Conservation (phyloP, 1,140 invertebrate genomes). For the Drosophila quadrilineata region DNA sequence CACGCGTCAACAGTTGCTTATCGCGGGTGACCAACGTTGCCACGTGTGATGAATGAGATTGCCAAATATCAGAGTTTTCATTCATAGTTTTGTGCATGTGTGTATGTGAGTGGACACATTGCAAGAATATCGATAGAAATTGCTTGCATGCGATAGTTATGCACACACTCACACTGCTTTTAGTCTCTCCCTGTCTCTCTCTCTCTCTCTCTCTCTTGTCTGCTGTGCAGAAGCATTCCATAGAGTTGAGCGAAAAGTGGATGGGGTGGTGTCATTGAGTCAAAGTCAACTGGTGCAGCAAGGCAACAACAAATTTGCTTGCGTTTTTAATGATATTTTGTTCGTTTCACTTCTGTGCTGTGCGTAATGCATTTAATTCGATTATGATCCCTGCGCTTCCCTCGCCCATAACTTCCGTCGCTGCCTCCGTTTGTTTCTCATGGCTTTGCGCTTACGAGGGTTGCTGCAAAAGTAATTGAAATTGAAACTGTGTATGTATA, state of each 20-base stretch:
- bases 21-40: conserved; percentile 75
- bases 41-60: conserved; percentile 64
- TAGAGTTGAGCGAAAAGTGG: background rate
- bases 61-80: conserved; percentile 40
- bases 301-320: conserved; percentile 74
- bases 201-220: too few relatives aligned
- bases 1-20: conserved; percentile 76
- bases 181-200: too few relatives aligned
- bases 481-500: conserved; percentile 54
- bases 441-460: too few relatives aligned
- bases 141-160: too few relatives aligned
- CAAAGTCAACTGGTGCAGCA: conserved; percentile 4
- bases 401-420: conserved; percentile 7
- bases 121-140: too few relatives aligned
- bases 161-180: too few relatives aligned
- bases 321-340: conserved; percentile 79
- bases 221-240: too few relatives aligned
- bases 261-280: background rate
- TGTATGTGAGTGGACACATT: conserved; percentile 11
- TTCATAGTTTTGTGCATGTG: conserved; percentile 49
- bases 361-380: conserved; percentile 71
- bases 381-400: conserved; percentile 64
- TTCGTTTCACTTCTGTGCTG: conserved; percentile 34
- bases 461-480: conserved; percentile 65
- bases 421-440: too few relatives aligned